A percentile compares a stretch with the other conserved stretches of the same genome.
Evolutionary conservation across 2,113 vertebrate species (phyloP).

Genomic region (Mionectes macconnelli): DNA sequence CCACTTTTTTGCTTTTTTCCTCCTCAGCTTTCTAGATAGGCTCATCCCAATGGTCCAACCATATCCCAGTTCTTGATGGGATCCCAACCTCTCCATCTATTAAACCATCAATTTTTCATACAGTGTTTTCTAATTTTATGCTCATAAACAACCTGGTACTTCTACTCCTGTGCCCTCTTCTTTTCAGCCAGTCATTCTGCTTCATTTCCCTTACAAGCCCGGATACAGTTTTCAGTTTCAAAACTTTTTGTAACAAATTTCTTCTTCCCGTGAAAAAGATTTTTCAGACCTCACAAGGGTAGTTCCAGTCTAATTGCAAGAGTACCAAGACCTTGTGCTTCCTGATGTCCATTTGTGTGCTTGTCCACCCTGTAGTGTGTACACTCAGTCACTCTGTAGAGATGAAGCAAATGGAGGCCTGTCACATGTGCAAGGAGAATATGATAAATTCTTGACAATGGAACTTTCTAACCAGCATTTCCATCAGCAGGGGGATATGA

Average conservation of each 20-base stretch:
- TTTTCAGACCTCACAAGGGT: background rate
- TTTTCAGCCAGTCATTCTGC: background rate
- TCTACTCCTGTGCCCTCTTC: background rate
- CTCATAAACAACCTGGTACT: background rate
- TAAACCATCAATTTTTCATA: background rate
- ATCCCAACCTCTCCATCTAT: background rate
- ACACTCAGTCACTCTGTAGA: background rate
- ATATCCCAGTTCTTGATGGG: background rate
- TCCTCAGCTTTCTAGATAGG: background rate
- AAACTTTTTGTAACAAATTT: background rate
- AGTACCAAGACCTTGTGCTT: background rate
- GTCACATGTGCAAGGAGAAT: background rate
- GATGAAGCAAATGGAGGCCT: background rate
- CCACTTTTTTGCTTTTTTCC: background rate
- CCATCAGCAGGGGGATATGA: background rate
- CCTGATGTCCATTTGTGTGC: background rate
- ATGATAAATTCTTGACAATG: background rate
- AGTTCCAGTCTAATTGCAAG: background rate
- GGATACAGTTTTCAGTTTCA: background rate
- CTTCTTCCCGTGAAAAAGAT: background rate
- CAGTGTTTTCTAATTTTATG: background rate
- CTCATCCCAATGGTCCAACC: background rate
- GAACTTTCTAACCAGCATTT: background rate
- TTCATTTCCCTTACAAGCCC: background rate
- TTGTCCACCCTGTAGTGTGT: background rate